Percentiles rank a stretch among this genome's conserved stretches.
These are phyloP conservation scores for Semicossyphus pulcher DNA, from an alignment of 2,113 vertebrate species.

Conservation along the genomic window DNA sequence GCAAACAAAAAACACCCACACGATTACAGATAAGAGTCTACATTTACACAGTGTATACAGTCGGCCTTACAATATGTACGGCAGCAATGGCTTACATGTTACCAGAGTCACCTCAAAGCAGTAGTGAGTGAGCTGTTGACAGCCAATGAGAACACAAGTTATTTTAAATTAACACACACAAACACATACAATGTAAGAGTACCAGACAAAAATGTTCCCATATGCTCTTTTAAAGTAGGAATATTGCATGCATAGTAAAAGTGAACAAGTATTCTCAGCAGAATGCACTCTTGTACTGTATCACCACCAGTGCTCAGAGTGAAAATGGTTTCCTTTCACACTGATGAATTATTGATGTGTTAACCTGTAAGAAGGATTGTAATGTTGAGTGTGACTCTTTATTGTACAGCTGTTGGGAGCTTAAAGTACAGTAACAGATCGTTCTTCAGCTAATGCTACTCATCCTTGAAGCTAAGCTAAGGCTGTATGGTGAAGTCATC, in stretches of 20 bases:
- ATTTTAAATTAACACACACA: too few species aligned
- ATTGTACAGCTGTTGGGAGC: background rate
- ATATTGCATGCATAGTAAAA: background rate
- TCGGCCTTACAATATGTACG: too few species aligned
- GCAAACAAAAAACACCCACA: too few species aligned
- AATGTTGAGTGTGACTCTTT: conserved; percentile 23
- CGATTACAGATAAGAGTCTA: too few species aligned
- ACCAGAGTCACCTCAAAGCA: too few species aligned
- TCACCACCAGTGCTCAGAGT: background rate
- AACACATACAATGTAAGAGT: too few species aligned
- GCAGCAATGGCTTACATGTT: too few species aligned
- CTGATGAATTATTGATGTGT: conserved; percentile 61
- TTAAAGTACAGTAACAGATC: background rate
- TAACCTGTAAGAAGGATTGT: conserved; percentile 53
- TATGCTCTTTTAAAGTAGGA: too few species aligned
- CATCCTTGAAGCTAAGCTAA: background rate
- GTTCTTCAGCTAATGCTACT: background rate
- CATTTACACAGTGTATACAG: too few species aligned
- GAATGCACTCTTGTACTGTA: background rate
- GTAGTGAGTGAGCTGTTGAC: too few species aligned
- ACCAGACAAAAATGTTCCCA: too few species aligned
- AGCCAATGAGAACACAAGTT: too few species aligned
- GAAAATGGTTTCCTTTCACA: conserved; percentile 45
- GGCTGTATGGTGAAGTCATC: background rate
- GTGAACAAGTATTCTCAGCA: background rate